Base-by-base conservation (phyloP, 35 echinoderm and acorn worm species). In the Amphiura filiformis region DNA sequence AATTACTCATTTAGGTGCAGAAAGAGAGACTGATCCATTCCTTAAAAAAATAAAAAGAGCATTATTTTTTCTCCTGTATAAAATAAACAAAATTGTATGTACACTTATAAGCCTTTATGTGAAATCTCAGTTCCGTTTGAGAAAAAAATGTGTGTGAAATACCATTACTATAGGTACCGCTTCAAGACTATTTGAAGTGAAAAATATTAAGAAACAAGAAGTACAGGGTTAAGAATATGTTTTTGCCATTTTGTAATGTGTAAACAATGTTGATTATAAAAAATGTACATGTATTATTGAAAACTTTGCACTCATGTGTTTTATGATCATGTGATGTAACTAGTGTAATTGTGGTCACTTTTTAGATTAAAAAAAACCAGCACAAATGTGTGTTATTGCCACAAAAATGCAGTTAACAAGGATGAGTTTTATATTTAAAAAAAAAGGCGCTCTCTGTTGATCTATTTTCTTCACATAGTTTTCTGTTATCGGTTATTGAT, bases 231-330 rank as follows among this genome's bases (percentile, higher is more conserved):
- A 70, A 70, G 4, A 70, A n/a, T 70, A 70, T 70, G 15, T 70
- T 26, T 70, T 70, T 70, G 61, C 61, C 61, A 26, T 26, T 70
- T 26, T 18, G 61, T 70, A 70, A 70, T 23, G 28, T 30, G 28
- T 30, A 70, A 70, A 70, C 28, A 30, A 70, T 70, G 61, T 70
- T 47, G 41, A 47, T 47, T 47, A 47, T 47, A 47, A 47, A 47
- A 47, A 47, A 70, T 70, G 61, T 70, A 70, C 61, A 70, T 70
- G 61, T 70, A 70, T 26, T 70, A 70, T 70, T 70, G 11, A 30
- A 70, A 70, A n/a, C n/a, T 70, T 70, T 70, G 61, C 61, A 70
- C 61, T 70, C 7, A 70, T 70, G 61, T 70, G 61, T 70, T 70
- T 70, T 70, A 70, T 70, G 61, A 70, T 15, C 61, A 70, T 70